Percentiles rank a stretch among this genome's conserved stretches.
phyloP scores from a whole-genome alignment of 2,888 invertebrate genomes.

The Sipha maydis region DNA sequence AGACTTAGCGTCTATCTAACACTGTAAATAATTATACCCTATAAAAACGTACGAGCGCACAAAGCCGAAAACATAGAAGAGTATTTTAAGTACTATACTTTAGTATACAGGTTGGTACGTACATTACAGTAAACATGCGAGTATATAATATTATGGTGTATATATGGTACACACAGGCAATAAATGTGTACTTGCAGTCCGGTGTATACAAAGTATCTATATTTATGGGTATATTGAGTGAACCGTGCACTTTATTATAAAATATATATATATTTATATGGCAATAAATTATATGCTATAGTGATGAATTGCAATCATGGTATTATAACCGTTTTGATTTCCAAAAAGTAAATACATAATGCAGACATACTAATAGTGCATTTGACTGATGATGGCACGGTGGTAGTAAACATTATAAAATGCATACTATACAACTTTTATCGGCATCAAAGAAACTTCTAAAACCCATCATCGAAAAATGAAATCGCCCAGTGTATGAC shows the following conservation, averaged over 20 bases:
- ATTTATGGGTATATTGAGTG: neutral
- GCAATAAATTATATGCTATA: too few species aligned
- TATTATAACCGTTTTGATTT: too few species aligned
- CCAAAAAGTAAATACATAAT: too few species aligned
- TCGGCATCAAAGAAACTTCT: neutral
- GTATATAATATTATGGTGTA: too few species aligned
- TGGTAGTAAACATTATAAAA: neutral
- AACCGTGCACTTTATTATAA: neutral
- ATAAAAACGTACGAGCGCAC: neutral
- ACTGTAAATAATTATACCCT: slow-evolving; percentile 30
- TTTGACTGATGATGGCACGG: neutral
- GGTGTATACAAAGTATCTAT: neutral
- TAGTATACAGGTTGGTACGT: neutral
- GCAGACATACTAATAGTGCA: neutral
- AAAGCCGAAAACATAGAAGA: neutral
- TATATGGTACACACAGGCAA: neutral
- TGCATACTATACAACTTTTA: too few species aligned
- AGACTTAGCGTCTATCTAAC: neutral
- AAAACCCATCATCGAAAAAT: neutral
- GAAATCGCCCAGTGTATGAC: neutral
- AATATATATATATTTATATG: neutral
- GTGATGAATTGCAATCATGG: too few species aligned
- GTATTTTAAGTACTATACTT: slow-evolving; percentile 1
- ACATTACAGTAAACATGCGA: neutral
- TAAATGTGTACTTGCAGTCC: neutral